These are phyloP conservation scores for Dryococelus australis DNA, from an alignment of 2,888 invertebrate genomes.

Conservation along the genomic window DNA sequence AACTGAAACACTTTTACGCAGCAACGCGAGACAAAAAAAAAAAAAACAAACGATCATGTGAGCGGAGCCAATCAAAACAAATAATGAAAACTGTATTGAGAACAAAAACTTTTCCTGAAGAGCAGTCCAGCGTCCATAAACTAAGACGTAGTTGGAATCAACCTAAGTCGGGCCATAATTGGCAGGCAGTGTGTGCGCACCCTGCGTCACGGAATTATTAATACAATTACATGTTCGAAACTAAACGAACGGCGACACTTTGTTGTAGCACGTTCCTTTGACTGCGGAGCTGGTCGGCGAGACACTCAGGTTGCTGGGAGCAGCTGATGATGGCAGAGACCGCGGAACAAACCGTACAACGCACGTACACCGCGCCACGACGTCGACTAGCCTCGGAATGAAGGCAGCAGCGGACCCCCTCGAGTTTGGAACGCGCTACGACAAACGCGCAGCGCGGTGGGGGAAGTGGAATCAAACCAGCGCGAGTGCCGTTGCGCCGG, in stretches of 20 bases:
- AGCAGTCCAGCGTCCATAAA: neutral
- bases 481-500: neutral
- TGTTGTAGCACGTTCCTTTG: neutral
- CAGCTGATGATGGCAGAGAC: neutral
- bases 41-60: neutral
- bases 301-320: neutral
- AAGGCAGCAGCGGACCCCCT: neutral
- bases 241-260: neutral
- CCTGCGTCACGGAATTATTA: neutral
- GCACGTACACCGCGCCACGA: neutral
- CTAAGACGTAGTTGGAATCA: neutral
- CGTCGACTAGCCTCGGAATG: slow-evolving; percentile 20
- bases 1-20: neutral
- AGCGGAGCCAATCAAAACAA: neutral
- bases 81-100: neutral
- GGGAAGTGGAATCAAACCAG: slow-evolving; percentile 37
- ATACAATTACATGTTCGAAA: neutral
- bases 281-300: neutral
- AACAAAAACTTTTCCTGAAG: neutral
- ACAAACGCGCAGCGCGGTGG: slow-evolving; percentile 40
- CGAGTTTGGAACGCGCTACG: slow-evolving; percentile 36
- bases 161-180: neutral
- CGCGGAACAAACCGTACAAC: neutral
- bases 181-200: neutral
- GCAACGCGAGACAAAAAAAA: neutral